Conservation (phyloP, 2,113 vertebrate species). For the Lophochroa leadbeateri region DNA sequence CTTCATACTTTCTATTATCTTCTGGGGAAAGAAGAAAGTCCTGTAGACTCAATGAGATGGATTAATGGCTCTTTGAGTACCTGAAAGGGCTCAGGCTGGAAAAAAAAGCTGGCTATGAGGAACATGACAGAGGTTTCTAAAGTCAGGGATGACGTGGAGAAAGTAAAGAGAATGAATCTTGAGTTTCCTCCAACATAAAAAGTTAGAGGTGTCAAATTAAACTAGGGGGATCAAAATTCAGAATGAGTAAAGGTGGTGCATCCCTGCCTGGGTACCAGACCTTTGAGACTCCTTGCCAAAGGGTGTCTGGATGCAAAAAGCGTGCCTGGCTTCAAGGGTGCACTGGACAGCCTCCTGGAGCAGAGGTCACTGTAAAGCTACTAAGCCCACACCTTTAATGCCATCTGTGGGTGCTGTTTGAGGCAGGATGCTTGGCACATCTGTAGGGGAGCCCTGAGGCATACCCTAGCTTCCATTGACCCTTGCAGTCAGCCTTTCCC, state of each 20-base stretch:
- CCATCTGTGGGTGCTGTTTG: not conserved
- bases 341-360: not conserved
- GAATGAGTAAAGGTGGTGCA: not conserved
- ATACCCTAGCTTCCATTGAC: not conserved
- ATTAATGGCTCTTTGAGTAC: not conserved
- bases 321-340: not conserved
- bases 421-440: accelerated
- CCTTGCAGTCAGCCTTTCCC: not conserved
- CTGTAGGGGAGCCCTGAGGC: not conserved
- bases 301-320: not conserved
- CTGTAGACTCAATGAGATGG: not conserved
- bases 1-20: not conserved
- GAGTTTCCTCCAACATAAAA: not conserved
- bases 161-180: not conserved
- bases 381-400: not conserved
- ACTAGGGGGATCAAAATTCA: not conserved
- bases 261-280: not conserved
- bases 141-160: not conserved
- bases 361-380: not conserved
- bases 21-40: too few species aligned
- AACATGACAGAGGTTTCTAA: not conserved
- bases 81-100: not conserved
- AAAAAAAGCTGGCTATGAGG: not conserved
- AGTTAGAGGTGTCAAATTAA: not conserved
- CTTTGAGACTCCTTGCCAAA: not conserved